Conservation (phyloP, 2,888 invertebrate genomes). For the Ochropleura plecta region DNA sequence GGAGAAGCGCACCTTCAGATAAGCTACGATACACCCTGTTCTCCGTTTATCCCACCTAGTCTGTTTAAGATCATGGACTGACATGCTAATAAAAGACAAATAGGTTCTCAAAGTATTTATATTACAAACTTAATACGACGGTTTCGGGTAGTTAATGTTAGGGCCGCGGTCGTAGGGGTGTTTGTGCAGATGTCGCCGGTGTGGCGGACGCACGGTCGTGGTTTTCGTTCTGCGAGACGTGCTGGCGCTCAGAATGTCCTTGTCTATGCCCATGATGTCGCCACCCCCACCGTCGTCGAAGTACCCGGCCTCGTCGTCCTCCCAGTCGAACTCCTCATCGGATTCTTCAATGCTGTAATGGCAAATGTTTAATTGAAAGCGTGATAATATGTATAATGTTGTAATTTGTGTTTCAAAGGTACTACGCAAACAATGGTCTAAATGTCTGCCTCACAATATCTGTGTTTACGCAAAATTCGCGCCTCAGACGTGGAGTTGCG, state of each 20-base stretch:
- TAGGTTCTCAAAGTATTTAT: slow-evolving; percentile 43
- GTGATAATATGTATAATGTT: background rate
- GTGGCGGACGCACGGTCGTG: slow-evolving; percentile 76
- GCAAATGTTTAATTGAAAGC: background rate
- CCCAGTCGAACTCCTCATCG: slow-evolving; percentile 80
- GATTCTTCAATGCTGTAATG: slow-evolving; percentile 66
- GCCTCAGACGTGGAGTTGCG: no score
- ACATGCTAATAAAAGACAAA: slow-evolving; percentile 38
- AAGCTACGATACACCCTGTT: background rate
- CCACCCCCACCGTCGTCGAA: slow-evolving; percentile 80
- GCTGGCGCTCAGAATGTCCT: slow-evolving; percentile 71
- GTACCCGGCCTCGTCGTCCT: slow-evolving; percentile 79
- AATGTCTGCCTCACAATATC: background rate
- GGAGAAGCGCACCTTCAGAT: no score
- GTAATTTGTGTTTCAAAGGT: background rate
- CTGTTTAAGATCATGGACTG: background rate
- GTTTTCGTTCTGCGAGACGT: slow-evolving; percentile 61
- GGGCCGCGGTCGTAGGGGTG: slow-evolving; percentile 89
- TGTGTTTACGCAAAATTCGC: no score
- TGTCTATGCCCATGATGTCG: slow-evolving; percentile 83
- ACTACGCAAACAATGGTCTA: background rate
- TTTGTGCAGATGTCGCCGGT: slow-evolving; percentile 89
- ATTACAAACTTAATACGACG: slow-evolving; percentile 48
- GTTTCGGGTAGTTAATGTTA: slow-evolving; percentile 61
- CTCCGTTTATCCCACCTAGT: background rate